Percentiles rank a stretch among this genome's conserved stretches.
Conservation (phyloP, 2,797 vertebrate species). For the Potorous gilbertii region DNA sequence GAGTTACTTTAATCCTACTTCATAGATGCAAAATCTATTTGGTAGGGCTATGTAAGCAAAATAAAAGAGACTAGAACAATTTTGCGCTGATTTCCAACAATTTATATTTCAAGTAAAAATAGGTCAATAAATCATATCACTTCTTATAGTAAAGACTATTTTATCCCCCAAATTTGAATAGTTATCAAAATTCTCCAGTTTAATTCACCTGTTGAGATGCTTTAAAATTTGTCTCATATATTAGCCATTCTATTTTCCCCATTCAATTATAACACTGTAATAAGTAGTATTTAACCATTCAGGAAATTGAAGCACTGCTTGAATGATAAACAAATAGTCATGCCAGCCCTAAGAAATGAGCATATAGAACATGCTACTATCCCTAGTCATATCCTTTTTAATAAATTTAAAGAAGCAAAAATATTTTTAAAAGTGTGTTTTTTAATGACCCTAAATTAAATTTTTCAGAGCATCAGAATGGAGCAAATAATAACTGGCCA, state of each 20-base stretch:
- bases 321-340: slow-evolving; percentile 45
- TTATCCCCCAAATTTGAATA: neutral
- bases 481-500: slow-evolving; percentile 69
- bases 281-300: slow-evolving; percentile 43
- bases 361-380: slow-evolving; percentile 44
- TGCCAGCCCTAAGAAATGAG: slow-evolving; percentile 43
- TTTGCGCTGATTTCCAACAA: neutral
- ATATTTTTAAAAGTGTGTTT: slow-evolving; percentile 66
- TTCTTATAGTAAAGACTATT: neutral
- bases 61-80: neutral
- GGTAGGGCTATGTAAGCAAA: neutral
- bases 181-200: neutral
- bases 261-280: slow-evolving; percentile 34
- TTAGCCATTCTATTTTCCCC: neutral
- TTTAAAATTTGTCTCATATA: neutral
- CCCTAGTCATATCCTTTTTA: slow-evolving; percentile 43
- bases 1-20: neutral
- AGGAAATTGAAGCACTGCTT: slow-evolving; percentile 51
- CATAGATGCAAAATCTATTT: neutral
- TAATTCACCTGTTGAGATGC: neutral
- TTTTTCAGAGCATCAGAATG: slow-evolving; percentile 60
- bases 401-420: slow-evolving; percentile 60
- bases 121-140: neutral
- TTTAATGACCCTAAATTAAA: slow-evolving; percentile 62
- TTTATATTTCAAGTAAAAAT: neutral